Evolutionary conservation across 2,113 vertebrate species (phyloP).

Genomic region (Riparia riparia): DNA sequence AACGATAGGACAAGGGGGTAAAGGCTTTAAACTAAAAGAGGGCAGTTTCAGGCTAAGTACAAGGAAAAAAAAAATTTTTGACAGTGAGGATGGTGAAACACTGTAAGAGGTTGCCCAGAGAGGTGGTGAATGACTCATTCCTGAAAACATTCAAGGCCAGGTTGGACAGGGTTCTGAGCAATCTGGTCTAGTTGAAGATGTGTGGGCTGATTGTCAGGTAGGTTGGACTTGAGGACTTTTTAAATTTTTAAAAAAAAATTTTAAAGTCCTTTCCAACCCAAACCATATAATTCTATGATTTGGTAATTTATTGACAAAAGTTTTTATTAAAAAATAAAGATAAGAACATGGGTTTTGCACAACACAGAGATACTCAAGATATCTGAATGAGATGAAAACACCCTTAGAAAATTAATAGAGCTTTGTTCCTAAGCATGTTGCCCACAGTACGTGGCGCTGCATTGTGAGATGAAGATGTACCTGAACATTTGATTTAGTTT

Average conservation of each 20-base stretch:
- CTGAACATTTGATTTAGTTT: background rate
- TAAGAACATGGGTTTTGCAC: background rate
- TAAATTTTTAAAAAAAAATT: background rate
- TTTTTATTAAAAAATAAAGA: background rate
- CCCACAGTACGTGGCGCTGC: background rate
- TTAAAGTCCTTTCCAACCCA: background rate
- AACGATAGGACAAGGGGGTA: fast-evolving
- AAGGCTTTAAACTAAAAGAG: background rate
- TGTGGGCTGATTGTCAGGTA: background rate
- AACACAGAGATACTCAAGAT: background rate
- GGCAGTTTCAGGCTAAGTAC: background rate
- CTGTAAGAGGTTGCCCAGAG: background rate
- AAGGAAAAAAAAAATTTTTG: background rate
- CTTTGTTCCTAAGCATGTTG: background rate
- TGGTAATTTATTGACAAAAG: background rate
- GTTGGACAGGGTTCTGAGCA: background rate
- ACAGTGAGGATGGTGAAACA: background rate
- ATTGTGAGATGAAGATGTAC: background rate
- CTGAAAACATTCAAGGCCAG: background rate
- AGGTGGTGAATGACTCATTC: too few species aligned
- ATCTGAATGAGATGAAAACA: background rate
- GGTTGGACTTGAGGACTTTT: background rate
- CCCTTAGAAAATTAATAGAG: fast-evolving
- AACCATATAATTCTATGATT: background rate
- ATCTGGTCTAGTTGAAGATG: background rate